Evolutionary conservation across 2,888 invertebrate genomes (phyloP).

Genomic region (Sepiola atlantica): DNA sequence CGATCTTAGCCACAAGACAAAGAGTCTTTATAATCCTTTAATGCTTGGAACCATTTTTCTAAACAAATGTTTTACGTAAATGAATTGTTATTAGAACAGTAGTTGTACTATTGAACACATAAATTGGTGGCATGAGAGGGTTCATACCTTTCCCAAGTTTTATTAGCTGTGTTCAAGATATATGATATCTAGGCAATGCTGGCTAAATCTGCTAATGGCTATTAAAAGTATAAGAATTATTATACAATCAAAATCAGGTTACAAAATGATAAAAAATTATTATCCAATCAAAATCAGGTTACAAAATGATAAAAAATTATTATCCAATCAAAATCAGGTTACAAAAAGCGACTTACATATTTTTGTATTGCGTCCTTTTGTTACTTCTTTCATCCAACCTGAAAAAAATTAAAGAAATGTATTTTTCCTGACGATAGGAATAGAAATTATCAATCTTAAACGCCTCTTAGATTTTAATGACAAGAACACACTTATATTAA

Average conservation of each 20-base stretch:
- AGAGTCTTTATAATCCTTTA: too few relatives aligned
- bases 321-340: not conserved
- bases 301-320: not conserved
- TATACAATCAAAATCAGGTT: not conserved
- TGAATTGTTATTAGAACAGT: too few relatives aligned
- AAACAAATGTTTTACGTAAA: too few relatives aligned
- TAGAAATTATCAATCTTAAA: not conserved
- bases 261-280: not conserved
- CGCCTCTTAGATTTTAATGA: not conserved
- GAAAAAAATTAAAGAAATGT: conserved; percentile 49
- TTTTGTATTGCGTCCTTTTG: conserved; percentile 68
- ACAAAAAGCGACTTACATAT: conserved; percentile 64
- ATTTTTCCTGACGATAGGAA: not conserved
- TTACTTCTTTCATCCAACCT: conserved; percentile 85
- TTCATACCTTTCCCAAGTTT: too few relatives aligned
- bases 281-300: not conserved
- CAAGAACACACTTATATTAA: not conserved
- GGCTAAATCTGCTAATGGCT: not conserved
- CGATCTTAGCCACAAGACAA: too few relatives aligned
- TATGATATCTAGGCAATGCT: not conserved
- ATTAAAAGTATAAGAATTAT: not conserved
- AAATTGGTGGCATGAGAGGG: too few relatives aligned
- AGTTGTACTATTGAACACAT: too few relatives aligned
- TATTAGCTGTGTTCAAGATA: too few relatives aligned
- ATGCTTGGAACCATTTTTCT: too few relatives aligned